Percentiles rank a stretch among this genome's conserved stretches.
Evolutionary conservation across 2,113 vertebrate genomes (phyloP).

Genomic region (Stigmatopora argus): DNA sequence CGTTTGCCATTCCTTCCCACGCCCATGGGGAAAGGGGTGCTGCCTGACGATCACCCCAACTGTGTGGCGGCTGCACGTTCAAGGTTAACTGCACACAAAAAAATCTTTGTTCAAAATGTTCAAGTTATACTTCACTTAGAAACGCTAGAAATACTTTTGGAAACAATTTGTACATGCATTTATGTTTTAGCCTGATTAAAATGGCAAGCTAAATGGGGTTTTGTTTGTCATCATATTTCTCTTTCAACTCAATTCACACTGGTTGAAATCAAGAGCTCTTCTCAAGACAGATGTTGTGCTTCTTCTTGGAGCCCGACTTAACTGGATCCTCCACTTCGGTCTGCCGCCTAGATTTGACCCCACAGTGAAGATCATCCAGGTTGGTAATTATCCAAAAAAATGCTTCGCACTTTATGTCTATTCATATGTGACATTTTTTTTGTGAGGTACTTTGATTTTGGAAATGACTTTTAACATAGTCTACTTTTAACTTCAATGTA

Average conservation of each 20-base stretch:
- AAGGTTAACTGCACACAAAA: slow-evolving; percentile 59
- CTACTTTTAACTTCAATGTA: not conserved
- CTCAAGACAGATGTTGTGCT: slow-evolving; percentile 85
- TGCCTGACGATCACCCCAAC: slow-evolving; percentile 85
- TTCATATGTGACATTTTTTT: not conserved
- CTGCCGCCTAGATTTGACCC: slow-evolving; percentile 83
- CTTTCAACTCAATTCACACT: not conserved
- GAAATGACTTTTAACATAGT: not conserved
- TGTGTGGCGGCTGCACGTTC: slow-evolving; percentile 91
- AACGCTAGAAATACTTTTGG: too few species aligned
- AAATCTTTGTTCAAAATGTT: not conserved
- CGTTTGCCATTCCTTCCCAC: slow-evolving; percentile 89
- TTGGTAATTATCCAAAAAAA: slow-evolving; percentile 36
- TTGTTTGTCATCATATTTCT: not conserved
- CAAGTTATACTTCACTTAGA: not conserved
- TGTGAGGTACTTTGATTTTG: not conserved
- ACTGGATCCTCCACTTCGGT: slow-evolving; percentile 98
- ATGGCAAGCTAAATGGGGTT: not conserved
- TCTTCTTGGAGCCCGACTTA: slow-evolving; percentile 88
- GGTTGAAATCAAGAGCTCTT: slow-evolving; percentile 75
- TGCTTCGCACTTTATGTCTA: not conserved
- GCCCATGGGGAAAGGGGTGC: slow-evolving; percentile 94
- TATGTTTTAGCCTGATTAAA: not conserved
- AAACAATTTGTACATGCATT: not conserved
- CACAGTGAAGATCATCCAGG: slow-evolving; percentile 89